phyloP scores from a whole-genome alignment of 2,797 vertebrate species.

The Enteromius radiatus region DNA sequence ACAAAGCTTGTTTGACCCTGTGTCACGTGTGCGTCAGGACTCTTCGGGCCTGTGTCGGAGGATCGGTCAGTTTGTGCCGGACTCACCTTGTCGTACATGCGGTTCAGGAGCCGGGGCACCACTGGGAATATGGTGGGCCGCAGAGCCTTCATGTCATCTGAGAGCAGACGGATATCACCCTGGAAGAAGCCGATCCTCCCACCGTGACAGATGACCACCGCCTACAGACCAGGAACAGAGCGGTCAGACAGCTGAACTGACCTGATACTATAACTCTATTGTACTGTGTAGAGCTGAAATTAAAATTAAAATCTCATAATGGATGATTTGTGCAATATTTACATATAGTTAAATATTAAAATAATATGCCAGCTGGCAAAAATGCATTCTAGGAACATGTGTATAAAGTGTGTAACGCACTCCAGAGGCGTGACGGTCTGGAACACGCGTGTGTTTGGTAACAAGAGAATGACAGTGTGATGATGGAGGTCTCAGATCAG shows the following conservation, averaged over 20 bases:
- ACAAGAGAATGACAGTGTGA: too few species aligned
- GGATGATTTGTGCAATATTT: neutral
- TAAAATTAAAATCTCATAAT: neutral
- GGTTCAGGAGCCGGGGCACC: constrained; percentile 93
- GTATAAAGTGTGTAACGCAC: neutral
- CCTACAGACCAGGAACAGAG: constrained; percentile 71
- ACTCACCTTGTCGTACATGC: constrained; percentile 97
- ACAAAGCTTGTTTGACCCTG: neutral
- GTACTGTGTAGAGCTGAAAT: neutral
- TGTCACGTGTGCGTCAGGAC: neutral
- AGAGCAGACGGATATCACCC: constrained; percentile 95
- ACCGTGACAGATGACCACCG: constrained; percentile 95
- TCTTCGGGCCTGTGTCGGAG: too few species aligned
- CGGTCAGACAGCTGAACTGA: neutral
- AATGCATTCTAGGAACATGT: neutral
- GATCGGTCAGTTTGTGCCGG: neutral
- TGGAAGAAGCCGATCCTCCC: constrained; percentile 97
- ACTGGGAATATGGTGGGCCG: constrained; percentile 95
- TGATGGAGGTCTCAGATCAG: neutral
- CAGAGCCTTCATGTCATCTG: constrained; percentile 95
- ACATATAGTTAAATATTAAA: neutral
- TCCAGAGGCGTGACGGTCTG: neutral
- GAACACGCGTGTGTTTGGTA: neutral
- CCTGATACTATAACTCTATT: neutral
- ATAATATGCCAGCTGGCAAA: neutral